Base-by-base conservation (phyloP, 2,888 invertebrate species). In the Zootermopsis nevadensis region DNA sequence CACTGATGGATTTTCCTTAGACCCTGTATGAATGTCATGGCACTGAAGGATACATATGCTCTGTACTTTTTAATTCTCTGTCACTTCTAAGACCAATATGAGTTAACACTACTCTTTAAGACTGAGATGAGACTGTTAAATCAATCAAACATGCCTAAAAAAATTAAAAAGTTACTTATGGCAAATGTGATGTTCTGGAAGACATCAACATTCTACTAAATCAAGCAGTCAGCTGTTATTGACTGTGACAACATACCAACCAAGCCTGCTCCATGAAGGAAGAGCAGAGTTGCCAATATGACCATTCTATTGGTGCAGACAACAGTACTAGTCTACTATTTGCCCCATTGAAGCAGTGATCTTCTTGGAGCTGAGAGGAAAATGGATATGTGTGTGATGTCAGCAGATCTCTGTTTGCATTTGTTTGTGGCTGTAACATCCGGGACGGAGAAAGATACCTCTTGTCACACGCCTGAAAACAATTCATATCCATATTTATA, bases 231-330 rank as follows among this genome's bases (percentile, higher is more conserved):
- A 2, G 12, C 42, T 48, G 15, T 48, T 48, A 48, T 48, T 48
- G 15, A 48, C 42, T 48, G 15, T 48, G 48, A 48, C 60, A 48
- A 86, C 89, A 89, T 86, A 92, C 92, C 92, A 89, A 91, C 91
- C 88, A 91, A 90, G 88, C 91, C 90, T 89, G 91, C 92, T 90
- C 91, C 91, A 89, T 91, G 90, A 88, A 92, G 91, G 90, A 92
- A 89, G 89, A 92, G 89, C 89, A 91, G 89, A 86, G 91, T 90
- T 90, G 91, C 91, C 91, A 91, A 91, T 91, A 92, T 90, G 90
- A 91, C 91, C 92, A 92, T 92, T 89, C 90, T 82, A 84, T 82
- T 83, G 55, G 79, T 79, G 79, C 79, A 79, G 79, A 33, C 60
- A 55, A 60, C 55, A 60, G 55, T 12, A 79, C 60, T 79, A 79